These are phyloP conservation scores for Nephrotoma flavescens DNA, from an alignment of 2,888 invertebrate species.

Conservation along the genomic window DNA sequence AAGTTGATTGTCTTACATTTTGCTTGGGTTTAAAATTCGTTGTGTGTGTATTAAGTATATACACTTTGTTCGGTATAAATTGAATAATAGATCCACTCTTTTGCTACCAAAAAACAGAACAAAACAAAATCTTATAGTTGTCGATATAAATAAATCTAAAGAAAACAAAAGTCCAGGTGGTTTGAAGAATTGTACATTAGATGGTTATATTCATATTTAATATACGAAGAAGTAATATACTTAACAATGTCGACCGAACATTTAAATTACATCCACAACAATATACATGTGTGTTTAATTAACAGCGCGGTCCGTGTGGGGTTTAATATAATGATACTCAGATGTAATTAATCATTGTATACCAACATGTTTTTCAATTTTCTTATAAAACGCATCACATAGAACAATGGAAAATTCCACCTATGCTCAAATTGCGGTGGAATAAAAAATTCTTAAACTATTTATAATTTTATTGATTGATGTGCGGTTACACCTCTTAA, in stretches of 20 bases:
- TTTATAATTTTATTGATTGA: neutral
- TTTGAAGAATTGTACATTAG: neutral
- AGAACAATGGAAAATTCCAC: neutral
- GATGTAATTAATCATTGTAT: neutral
- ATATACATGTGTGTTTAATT: neutral
- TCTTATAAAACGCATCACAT: neutral
- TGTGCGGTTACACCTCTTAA: neutral
- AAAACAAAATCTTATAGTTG: neutral
- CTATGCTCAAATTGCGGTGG: neutral
- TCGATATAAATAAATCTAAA: neutral
- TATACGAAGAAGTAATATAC: neutral
- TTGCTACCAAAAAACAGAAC: neutral
- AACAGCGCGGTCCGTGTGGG: neutral
- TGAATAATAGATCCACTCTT: neutral
- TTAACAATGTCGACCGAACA: neutral
- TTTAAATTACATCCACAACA: neutral
- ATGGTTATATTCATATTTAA: neutral
- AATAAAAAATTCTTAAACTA: neutral
- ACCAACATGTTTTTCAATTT: neutral
- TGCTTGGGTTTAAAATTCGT: neutral
- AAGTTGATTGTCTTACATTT: neutral
- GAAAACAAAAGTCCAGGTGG: neutral
- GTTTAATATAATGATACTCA: neutral
- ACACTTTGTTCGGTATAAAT: neutral
- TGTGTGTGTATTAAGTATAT: neutral